A percentile compares a stretch with the other conserved stretches of the same genome.
Evolutionary conservation across 2,113 vertebrate genomes (phyloP).

Genomic region (Poecile atricapillus): DNA sequence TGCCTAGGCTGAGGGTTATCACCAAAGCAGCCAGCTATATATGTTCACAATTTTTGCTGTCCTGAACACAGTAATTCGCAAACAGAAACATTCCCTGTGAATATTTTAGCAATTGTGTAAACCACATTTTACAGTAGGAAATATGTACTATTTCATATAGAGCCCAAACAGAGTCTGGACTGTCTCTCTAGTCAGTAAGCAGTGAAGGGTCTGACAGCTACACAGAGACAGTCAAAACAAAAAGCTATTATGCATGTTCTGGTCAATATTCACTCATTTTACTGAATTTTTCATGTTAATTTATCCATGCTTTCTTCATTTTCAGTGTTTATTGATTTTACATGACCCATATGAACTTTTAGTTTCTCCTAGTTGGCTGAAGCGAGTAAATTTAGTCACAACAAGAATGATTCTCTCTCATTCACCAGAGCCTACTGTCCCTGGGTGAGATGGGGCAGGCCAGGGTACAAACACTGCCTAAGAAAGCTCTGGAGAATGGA

Average conservation of each 20-base stretch:
- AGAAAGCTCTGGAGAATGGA: not conserved
- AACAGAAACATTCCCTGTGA: not conserved
- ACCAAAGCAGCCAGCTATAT: not conserved
- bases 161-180: not conserved
- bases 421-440: not conserved
- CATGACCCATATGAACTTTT: rapidly evolving
- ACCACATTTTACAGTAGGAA: not conserved
- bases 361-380: not conserved
- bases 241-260: not conserved
- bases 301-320: not conserved
- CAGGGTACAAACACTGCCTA: not conserved
- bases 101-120: not conserved
- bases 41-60: not conserved
- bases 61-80: not conserved
- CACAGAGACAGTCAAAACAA: not conserved
- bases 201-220: not conserved
- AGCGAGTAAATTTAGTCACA: not conserved
- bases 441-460: rapidly evolving
- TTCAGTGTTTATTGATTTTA: not conserved
- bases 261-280: not conserved
- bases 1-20: not conserved
- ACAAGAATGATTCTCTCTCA: not conserved
- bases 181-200: not conserved
- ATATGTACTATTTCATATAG: not conserved
- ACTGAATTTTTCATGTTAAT: not conserved